Percentiles rank a stretch among this genome's conserved stretches.
These are phyloP conservation scores for Eurytoma adleriae DNA, from an alignment of 2,888 invertebrate species.

Conservation along the genomic window DNA sequence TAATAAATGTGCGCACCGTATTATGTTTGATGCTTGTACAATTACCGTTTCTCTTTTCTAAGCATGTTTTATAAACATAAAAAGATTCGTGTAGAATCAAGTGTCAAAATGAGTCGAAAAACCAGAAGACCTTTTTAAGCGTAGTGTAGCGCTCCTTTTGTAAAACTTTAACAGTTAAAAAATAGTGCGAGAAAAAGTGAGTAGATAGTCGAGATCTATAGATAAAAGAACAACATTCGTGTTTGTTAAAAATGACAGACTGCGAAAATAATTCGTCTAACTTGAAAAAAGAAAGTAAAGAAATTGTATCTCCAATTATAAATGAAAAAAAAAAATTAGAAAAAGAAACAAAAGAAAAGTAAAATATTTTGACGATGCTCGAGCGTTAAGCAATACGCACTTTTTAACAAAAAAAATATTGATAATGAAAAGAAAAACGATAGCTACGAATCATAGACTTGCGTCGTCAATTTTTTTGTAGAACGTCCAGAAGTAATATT, in stretches of 20 bases:
- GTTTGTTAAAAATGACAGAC: constrained; percentile 26
- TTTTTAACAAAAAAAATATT: neutral
- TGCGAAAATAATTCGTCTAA: constrained; percentile 30
- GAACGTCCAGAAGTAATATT: constrained; percentile 38
- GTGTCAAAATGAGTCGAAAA: constrained; percentile 49
- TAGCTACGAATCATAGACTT: constrained; percentile 46
- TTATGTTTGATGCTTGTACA: constrained; percentile 44
- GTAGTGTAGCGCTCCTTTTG: constrained; percentile 34
- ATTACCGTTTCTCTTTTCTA: constrained; percentile 42
- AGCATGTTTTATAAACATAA: constrained; percentile 48
- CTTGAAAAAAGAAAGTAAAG: constrained; percentile 43
- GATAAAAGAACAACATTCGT: constrained; percentile 8
- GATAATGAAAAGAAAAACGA: constrained; percentile 31
- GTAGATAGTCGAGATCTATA: constrained; percentile 33
- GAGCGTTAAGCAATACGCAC: constrained; percentile 30
- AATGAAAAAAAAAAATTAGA: neutral
- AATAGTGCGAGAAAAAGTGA: constrained; percentile 15
- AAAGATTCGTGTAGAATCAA: constrained; percentile 42
- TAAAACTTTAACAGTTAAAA: constrained; percentile 37
- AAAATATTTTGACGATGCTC: constrained; percentile 48
- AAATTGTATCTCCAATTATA: constrained; percentile 25
- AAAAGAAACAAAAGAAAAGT: constrained; percentile 37
- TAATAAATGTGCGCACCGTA: constrained; percentile 45
- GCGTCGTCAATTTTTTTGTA: constrained; percentile 53
- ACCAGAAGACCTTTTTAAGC: constrained; percentile 28